Evolutionary conservation across 2,113 vertebrate species (phyloP).

Genomic region (Misgurnus anguillicaudatus): DNA sequence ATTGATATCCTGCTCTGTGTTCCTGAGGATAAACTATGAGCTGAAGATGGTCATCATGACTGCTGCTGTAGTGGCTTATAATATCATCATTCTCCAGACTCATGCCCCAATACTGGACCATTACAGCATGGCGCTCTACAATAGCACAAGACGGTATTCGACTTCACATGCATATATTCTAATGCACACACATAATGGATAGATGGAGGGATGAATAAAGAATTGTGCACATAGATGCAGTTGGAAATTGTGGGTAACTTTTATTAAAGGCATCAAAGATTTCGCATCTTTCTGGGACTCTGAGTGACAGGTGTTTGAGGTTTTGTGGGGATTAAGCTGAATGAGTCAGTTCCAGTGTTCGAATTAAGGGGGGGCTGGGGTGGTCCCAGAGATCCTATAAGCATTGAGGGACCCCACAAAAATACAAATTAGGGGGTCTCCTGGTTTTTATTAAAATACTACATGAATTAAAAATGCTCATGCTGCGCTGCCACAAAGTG

Average conservation of each 20-base stretch:
- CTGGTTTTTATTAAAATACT: too few species aligned
- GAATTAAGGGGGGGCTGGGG: too few species aligned
- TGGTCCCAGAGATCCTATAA: too few species aligned
- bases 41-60: conserved; percentile 97
- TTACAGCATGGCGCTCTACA: conserved; percentile 86
- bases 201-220: not conserved
- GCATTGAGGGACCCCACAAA: too few species aligned
- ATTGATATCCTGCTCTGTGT: conserved; percentile 94
- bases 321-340: conserved; percentile 42
- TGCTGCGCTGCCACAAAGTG: too few species aligned
- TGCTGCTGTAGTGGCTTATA: conserved; percentile 89
- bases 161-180: not conserved
- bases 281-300: conserved; percentile 34
- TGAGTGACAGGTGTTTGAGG: conserved; percentile 55
- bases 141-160: conserved; percentile 78
- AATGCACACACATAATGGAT: not conserved
- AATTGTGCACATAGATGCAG: conserved; percentile 1
- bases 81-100: conserved; percentile 91
- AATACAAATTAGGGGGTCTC: too few species aligned
- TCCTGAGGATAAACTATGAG: conserved; percentile 96
- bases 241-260: conserved; percentile 41
- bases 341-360: conserved; percentile 30
- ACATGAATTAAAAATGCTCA: too few species aligned
- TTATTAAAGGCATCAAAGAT: not conserved
- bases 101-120: conserved; percentile 85